These are phyloP conservation scores for Hypomecis punctinalis DNA, from an alignment of 2,888 invertebrate species.

Conservation along the genomic window DNA sequence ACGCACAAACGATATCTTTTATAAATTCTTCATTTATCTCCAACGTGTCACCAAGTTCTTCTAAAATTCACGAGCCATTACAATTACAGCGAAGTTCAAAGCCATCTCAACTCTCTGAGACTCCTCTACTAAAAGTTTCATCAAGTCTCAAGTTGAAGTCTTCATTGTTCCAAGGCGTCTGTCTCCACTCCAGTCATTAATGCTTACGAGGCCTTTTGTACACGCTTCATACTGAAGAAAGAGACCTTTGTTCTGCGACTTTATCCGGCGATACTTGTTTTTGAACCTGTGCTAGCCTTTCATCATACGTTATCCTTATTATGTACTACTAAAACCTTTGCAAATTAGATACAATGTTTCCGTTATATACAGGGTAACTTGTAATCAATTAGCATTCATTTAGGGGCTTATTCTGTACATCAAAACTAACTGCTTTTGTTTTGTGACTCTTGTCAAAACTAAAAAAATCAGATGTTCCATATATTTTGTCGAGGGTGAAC, in stretches of 20 bases:
- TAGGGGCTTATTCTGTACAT: too few species aligned
- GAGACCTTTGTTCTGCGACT: conserved; percentile 56
- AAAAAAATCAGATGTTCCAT: too few species aligned
- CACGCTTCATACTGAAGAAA: conserved; percentile 55
- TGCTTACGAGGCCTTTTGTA: conserved; percentile 67
- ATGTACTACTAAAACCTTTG: too few species aligned
- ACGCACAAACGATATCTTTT: not conserved
- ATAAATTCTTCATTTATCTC: conserved; percentile 33
- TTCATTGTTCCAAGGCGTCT: conserved; percentile 65
- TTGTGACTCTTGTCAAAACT: too few species aligned
- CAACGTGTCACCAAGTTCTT: conserved; percentile 31
- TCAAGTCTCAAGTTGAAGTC: conserved; percentile 61
- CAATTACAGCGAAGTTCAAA: conserved; percentile 47
- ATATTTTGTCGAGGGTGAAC: too few species aligned
- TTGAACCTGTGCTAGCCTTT: conserved; percentile 11
- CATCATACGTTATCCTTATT: too few species aligned
- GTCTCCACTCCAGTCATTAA: conserved; percentile 65
- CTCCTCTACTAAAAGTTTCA: conserved; percentile 59
- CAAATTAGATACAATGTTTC: too few species aligned
- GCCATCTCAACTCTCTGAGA: conserved; percentile 40
- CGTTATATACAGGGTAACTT: too few species aligned
- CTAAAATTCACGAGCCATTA: conserved; percentile 39
- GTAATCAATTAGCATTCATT: too few species aligned
- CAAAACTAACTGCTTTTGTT: too few species aligned
- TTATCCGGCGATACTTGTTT: conserved; percentile 33